Base-by-base conservation (phyloP, 2,888 invertebrate genomes). In the Lycocerus yunnanus region DNA sequence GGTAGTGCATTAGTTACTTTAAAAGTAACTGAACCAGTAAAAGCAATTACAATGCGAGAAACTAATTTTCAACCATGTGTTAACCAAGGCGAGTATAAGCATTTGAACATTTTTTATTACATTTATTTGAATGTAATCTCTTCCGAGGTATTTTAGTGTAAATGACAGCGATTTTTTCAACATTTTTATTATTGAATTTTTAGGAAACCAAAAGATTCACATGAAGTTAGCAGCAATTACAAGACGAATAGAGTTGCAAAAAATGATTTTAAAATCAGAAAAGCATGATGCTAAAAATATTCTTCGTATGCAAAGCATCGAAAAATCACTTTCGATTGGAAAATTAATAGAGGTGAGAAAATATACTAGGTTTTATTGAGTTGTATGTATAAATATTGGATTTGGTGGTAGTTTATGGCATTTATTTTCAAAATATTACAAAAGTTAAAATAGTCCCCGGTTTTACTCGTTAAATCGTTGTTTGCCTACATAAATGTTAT, bases 1-100 rank as follows among this genome's bases (percentile, higher is more conserved):
- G 97, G 97, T 75, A 98, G 98, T 88, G 98, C 97, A 4, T 89
- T 97, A 73, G 89, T 95, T 80, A 97, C 96, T 0, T 85, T 97
- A 58, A 95, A 96, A 85, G 92, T 94, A 1, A 93, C 92, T 80
- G 97, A 98, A 82, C 86, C 92, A 0, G 90, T 97, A 1, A 97
- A 97, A 88, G 91, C 97, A 9, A 89, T 97, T 27, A 92, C 93
- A 1, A 92, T 98, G 2, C 90, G 98, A 85, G 93, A 94, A 58
- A 98, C 97, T 1, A 93, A 94, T 10, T 98, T 98, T 86, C 93
- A 95, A 74, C 92, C 92, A n/a, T 18, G 18, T 20, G 15, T 8
- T 18, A n/a, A 18, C 15, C 61, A 63, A 63, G 61, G 61, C 20
- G 18, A 63, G 15, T 13, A 15, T 5, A 43, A 43, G 43, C n/a